Evolutionary conservation across 2,113 vertebrate species (phyloP).

Genomic region (Gymnocephalus cernua): DNA sequence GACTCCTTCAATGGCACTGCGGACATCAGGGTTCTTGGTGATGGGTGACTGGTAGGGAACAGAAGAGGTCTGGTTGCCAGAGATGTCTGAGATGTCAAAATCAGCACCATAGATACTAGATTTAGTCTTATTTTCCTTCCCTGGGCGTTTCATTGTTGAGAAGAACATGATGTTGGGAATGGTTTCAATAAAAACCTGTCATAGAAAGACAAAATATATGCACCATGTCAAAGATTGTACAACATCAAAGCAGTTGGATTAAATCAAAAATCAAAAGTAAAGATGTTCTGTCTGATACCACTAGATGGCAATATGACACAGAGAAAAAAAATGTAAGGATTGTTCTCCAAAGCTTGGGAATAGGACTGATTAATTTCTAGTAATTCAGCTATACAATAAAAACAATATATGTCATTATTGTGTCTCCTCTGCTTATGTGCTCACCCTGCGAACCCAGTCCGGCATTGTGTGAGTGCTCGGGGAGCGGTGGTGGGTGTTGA

Average conservation of each 20-base stretch:
- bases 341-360: neutral
- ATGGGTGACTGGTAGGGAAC: conserved; percentile 90
- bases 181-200: conserved; percentile 93
- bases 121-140: conserved; percentile 89
- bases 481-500: conserved; percentile 98
- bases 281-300: conserved; percentile 24
- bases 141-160: conserved; percentile 94
- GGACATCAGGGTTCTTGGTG: conserved; percentile 93
- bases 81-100: conserved; percentile 96
- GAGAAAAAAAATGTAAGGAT: neutral
- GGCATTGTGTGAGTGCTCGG: conserved; percentile 98
- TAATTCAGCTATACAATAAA: conserved; percentile 55
- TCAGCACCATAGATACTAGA: conserved; percentile 88
- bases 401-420: neutral
- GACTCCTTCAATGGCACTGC: conserved; percentile 95
- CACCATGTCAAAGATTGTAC: neutral
- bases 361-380: neutral
- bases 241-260: neutral
- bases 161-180: conserved; percentile 97
- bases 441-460: conserved; percentile 94
- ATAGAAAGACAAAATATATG: conserved; percentile 21
- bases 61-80: conserved; percentile 88
- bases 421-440: conserved; percentile 83
- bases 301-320: conserved; percentile 73
- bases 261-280: neutral